Evolutionary conservation across 1,140 invertebrate genomes (phyloP), one percentile per base, ranked within the genome.

Genomic region (Drosophila takahashii): DNA sequence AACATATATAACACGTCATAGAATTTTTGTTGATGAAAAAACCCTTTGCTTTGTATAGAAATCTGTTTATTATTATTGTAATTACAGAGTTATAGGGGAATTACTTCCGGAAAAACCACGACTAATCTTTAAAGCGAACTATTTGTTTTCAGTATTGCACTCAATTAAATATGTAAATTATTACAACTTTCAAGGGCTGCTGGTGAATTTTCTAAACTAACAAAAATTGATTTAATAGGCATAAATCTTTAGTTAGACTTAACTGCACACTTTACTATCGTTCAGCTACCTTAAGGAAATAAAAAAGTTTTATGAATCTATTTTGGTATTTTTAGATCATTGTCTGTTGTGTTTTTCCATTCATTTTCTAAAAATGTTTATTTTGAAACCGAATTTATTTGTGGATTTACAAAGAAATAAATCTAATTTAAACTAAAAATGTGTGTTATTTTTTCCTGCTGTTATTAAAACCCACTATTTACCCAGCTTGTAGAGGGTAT

Each of bases 401-500:
- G 36, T 11, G 10, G 34, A 36, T 36, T 36, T 2, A 10, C 1
- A 36, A 36, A 10, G 11, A 10, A 37, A 37, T 37, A 37, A 37
- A 37, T 37, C 3, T 22, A 22, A 22, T 22, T n/a, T n/a, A n/a
- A 8, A 32, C 6, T 32, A 32, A 9, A n/a, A n/a, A n/a, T n/a
- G n/a, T 29, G 1, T 29, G 18, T 18, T n/a, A 16, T 16, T 42
- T 42, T 9, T 18, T 18, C 15, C 39, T 27, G 10, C 16, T 4
- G 16, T 9, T 15, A 34, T 15, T 10, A 41, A 32, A 32, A 39
- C 32, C 6, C 11, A 32, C 22, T 67, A 65, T 67, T 67, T 67
- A 18, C n/a, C 22, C 64, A 69, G 65, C 62, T 27, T 39, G 42
- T 11, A 42, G 13, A 29, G 67, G 7, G 67, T 70, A 70, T 70